Conservation (phyloP, 1,140 invertebrate species). For the Drosophila gunungcola region DNA sequence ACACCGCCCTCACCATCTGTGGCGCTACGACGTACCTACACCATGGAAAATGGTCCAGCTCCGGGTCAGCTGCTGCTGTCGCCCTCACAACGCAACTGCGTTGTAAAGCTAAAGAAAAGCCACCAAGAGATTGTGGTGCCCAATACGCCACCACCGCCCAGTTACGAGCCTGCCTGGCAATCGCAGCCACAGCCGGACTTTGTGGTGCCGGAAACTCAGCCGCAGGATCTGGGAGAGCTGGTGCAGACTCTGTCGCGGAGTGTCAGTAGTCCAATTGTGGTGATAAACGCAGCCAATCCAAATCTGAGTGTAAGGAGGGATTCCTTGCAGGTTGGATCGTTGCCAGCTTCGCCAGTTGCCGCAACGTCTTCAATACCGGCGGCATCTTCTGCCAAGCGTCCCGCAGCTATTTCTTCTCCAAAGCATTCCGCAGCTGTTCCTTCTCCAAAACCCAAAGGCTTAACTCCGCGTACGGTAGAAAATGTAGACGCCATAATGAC, state of each 20-base stretch:
- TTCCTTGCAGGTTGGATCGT: background rate
- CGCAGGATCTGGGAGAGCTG: constrained; percentile 19
- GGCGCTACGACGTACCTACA: constrained; percentile 32
- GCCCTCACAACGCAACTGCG: constrained; percentile 1
- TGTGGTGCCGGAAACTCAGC: constrained; percentile 64
- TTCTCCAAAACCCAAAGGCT: constrained; percentile 6
- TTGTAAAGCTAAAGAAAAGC: constrained; percentile 21
- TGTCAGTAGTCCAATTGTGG: constrained; percentile 19
- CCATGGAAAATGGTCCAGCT: constrained; percentile 39
- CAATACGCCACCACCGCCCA: constrained; percentile 22
- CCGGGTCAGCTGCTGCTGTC: constrained; percentile 35
- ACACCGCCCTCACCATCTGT: background rate
- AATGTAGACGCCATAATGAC: constrained; percentile 50
- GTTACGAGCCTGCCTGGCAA: background rate
- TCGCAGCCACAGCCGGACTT: constrained; percentile 26
- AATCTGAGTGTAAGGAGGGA: background rate
- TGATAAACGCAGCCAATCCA: constrained; percentile 8
- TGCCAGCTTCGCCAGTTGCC: background rate
- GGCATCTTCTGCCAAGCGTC: constrained; percentile 3
- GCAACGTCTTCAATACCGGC: background rate
- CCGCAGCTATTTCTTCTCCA: background rate
- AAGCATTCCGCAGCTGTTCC: background rate
- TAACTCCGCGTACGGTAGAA: background rate
- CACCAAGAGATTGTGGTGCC: background rate
- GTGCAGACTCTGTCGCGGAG: constrained; percentile 41